These are phyloP conservation scores for Nesometra sesokonis DNA, from an alignment of 35 echinoderm and acorn worm species.

Conservation along the genomic window DNA sequence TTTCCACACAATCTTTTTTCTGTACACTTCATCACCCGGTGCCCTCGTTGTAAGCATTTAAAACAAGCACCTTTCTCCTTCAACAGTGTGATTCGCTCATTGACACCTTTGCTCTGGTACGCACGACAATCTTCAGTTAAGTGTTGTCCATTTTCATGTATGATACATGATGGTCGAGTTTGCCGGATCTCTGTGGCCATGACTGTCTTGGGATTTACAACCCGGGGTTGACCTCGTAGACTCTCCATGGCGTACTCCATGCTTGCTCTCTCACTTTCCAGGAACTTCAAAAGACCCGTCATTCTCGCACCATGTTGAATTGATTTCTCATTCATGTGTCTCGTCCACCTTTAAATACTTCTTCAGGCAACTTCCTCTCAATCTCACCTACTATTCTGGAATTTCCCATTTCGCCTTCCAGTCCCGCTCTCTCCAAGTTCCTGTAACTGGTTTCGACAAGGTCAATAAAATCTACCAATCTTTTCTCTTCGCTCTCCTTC, in stretches of 20 bases:
- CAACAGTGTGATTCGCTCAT: not conserved
- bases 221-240: not conserved
- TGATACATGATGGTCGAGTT: not conserved
- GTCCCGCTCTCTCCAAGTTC: not conserved
- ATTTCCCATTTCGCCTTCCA: constrained; percentile 9
- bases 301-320: constrained; percentile 2
- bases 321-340: constrained; percentile 7
- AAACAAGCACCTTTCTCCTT: constrained; percentile 14
- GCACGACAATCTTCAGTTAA: too few species aligned
- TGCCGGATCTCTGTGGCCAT: not conserved
- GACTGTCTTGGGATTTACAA: not conserved
- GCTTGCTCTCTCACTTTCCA: not conserved
- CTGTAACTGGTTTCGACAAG: not conserved
- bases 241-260: not conserved
- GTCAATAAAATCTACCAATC: constrained; percentile 8
- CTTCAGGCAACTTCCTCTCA: not conserved
- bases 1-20: too few species aligned
- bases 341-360: constrained; percentile 5
- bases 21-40: too few species aligned
- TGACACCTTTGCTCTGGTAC: not conserved
- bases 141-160: not conserved
- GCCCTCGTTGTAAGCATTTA: not conserved
- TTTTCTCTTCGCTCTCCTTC: too few species aligned
- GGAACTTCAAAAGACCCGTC: not conserved
- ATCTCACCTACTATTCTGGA: not conserved